Conservation (phyloP, 2,888 invertebrate species). For the Dryadula phaetusa region DNA sequence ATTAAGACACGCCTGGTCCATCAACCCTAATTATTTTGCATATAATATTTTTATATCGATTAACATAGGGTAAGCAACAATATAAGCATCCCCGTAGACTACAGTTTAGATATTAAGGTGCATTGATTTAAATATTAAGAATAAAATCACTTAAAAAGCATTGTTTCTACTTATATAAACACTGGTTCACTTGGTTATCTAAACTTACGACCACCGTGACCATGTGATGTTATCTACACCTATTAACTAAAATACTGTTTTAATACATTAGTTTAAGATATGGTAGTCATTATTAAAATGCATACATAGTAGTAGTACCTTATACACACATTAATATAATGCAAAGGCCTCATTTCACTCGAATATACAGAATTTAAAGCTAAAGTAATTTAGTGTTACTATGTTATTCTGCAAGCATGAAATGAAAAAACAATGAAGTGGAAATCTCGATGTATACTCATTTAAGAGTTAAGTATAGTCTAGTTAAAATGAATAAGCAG, state of each 20-base stretch:
- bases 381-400: not conserved
- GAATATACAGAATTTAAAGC: not conserved
- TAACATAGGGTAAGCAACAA: no score
- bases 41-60: no score
- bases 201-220: not conserved
- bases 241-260: not conserved
- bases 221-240: not conserved
- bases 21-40: no score
- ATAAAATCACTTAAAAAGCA: no score
- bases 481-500: no score
- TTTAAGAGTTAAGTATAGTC: no score
- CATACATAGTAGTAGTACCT: not conserved
- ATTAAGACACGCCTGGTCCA: no score
- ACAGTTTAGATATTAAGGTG: not conserved
- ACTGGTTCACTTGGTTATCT: not conserved
- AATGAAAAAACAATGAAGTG: not conserved
- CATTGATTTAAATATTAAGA: not conserved
- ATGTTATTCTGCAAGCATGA: not conserved
- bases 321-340: not conserved
- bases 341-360: conserved; percentile 13
- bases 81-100: no score
- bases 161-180: not conserved
- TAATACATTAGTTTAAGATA: conserved; percentile 3
- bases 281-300: not conserved
- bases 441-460: not conserved